Percentiles rank a stretch among this genome's conserved stretches.
Conservation (phyloP, 2,797 vertebrate genomes). For the Triplophysa bombifrons region DNA sequence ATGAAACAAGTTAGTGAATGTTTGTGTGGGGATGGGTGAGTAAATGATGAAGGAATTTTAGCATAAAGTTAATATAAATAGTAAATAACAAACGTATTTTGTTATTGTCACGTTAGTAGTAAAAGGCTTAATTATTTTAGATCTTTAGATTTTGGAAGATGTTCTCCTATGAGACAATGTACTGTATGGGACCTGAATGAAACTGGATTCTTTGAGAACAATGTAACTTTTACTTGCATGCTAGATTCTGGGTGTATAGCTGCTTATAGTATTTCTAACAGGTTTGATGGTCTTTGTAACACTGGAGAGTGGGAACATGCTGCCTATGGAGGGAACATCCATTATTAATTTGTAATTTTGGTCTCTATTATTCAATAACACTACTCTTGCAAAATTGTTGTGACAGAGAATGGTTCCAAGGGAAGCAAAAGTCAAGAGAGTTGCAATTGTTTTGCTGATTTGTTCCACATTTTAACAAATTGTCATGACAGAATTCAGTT, state of each 20-base stretch:
- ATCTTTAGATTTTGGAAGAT: too few relatives aligned
- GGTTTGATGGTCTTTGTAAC: constrained; percentile 9
- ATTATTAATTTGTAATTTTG: background rate
- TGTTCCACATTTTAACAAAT: background rate
- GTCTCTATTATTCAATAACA: background rate
- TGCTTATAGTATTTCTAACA: background rate
- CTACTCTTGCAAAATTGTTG: background rate
- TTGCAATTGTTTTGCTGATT: background rate
- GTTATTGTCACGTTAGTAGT: background rate
- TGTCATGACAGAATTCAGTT: background rate
- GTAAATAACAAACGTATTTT: background rate
- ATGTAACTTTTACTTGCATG: background rate
- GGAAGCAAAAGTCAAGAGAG: background rate
- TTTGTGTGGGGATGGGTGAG: too few relatives aligned
- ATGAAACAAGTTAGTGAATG: too few relatives aligned
- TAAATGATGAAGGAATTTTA: too few relatives aligned
- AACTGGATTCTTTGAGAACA: background rate
- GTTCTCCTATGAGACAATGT: background rate
- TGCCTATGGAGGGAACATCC: background rate
- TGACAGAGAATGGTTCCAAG: constrained; percentile 15
- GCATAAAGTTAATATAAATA: too few relatives aligned
- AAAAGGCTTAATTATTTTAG: background rate
- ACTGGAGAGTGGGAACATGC: constrained; percentile 2
- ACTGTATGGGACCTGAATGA: background rate
- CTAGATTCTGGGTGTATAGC: background rate